phyloP scores from a whole-genome alignment of 1,140 invertebrate species.

The Varroa destructor region DNA sequence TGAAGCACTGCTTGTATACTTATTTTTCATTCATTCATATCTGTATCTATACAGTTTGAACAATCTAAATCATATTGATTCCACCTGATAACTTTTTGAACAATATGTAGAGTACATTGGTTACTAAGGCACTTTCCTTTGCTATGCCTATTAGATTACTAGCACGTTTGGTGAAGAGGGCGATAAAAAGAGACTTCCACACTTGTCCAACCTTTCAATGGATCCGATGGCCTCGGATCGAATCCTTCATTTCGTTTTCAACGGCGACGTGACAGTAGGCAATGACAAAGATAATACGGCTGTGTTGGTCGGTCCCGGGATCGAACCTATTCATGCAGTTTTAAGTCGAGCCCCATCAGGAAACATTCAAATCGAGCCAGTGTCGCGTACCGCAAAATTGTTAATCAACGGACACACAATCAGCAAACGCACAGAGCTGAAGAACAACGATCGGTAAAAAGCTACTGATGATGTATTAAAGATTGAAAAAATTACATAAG shows the following conservation, averaged over 20 bases:
- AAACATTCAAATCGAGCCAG: conserved; percentile 24
- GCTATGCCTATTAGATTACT: not conserved
- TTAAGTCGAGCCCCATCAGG: not conserved
- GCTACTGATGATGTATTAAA: no score
- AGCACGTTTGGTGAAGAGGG: conserved; percentile 19
- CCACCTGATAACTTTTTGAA: no score
- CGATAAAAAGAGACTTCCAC: conserved; percentile 10
- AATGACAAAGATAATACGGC: not conserved
- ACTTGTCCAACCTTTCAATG: conserved; percentile 11
- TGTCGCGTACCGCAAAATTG: conserved; percentile 6
- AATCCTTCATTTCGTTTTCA: conserved; percentile 16
- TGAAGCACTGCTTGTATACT: no score
- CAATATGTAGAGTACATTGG: no score
- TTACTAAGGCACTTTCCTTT: no score
- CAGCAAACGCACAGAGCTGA: conserved; percentile 5
- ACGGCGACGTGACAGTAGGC: conserved; percentile 23
- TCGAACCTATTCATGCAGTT: not conserved
- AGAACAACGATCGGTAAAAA: not conserved
- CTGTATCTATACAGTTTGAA: no score
- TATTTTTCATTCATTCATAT: no score
- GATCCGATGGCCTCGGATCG: conserved; percentile 15
- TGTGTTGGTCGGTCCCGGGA: conserved; percentile 22
- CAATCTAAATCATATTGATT: no score
- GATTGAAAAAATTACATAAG: no score
- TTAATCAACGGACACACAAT: conserved; percentile 14